Base-by-base conservation (phyloP, 2,888 invertebrate species). In the Ischnura elegans region DNA sequence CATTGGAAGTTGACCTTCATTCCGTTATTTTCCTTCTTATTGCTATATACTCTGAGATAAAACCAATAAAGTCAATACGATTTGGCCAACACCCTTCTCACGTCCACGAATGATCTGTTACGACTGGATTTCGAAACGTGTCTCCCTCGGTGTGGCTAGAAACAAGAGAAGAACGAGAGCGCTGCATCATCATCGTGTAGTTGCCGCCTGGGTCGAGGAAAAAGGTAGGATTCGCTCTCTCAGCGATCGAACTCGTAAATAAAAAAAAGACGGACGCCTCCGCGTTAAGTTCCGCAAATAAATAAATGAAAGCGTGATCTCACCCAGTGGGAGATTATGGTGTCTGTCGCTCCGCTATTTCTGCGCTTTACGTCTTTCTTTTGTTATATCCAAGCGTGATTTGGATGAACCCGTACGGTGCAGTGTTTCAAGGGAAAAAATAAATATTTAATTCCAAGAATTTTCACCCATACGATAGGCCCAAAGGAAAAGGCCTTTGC, bases 211-310 rank as follows among this genome's bases (percentile, higher is more conserved):
- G 29, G 29, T 36, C 29, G 76, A 16, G 36, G 36, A n/a, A 76
- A 76, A 19, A 61, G n/a, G 61, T 21, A 61, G 61, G n/a, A 25
- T 21, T 21, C n/a, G 76, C 16, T 76, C n/a, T 29, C 16, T 76
- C 76, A 19, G 76, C 76, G 36, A 76, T 76, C 76, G 76, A 36
- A 76, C 76, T 13, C 76, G 76, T 76, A 76, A 76, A 76, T 76
- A 29, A 76, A 76, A 76, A 36, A 19, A 51, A 51, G 51, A 10
- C 2, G 25, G 36, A 76, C 76, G 76, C 76, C 76, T 76, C 76
- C 76, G 76, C 76, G 8, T 2, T 13, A 76, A 76, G 51, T 76
- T 76, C 76, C 76, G 36, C 76, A 36, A 76, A 76, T 76, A 76
- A 76, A 76, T 76, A 76, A 76, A 76, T n/a, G 10, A 10, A 36